These are phyloP conservation scores for Gavialis gangeticus DNA, from an alignment of 2,113 vertebrate genomes.

Conservation along the genomic window DNA sequence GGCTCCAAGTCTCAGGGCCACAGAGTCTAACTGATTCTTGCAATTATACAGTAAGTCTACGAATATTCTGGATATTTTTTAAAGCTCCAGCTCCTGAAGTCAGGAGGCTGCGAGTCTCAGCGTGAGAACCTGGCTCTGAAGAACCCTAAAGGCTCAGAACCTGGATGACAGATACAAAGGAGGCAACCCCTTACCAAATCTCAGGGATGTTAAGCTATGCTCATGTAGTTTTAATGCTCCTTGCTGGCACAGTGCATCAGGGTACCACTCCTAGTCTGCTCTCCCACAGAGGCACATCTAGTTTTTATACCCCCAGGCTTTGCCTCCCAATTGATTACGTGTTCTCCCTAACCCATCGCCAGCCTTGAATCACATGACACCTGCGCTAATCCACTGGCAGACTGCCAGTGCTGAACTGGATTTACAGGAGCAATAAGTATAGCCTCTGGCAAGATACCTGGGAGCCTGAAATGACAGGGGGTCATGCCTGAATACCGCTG, in stretches of 20 bases:
- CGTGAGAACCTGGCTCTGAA: neutral
- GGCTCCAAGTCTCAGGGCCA: neutral
- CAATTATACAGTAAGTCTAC: neutral
- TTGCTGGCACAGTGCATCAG: neutral
- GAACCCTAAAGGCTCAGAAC: neutral
- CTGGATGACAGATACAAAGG: neutral
- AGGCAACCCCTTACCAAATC: neutral
- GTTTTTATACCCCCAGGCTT: neutral
- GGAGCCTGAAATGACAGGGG: neutral
- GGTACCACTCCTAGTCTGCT: neutral
- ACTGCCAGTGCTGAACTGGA: neutral
- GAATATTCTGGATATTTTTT: neutral
- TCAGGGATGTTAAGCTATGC: neutral
- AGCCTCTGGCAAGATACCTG: neutral
- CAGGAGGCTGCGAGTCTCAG: neutral
- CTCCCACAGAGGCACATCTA: neutral
- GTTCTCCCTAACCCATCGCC: neutral
- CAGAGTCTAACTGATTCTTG: neutral
- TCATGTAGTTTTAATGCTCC: neutral
- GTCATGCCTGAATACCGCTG: neutral
- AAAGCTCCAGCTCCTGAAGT: neutral
- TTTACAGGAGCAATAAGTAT: neutral
- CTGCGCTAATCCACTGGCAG: neutral
- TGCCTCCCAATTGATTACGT: neutral
- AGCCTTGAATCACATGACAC: neutral